Conservation (phyloP, 1,140 invertebrate species). For the Pseudomyrmex concolor region DNA sequence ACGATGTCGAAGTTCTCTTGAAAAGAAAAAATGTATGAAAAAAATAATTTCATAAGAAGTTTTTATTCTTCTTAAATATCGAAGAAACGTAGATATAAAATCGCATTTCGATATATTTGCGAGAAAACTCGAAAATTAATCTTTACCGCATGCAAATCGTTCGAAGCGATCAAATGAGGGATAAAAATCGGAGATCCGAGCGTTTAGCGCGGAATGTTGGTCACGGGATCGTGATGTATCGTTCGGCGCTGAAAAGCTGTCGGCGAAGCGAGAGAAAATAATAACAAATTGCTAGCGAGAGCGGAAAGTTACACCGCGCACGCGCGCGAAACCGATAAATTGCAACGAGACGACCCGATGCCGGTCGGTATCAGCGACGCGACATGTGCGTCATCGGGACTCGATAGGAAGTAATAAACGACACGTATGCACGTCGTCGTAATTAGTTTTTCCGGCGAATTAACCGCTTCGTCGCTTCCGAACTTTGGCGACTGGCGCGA, state of each 20-base stretch:
- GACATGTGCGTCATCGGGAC: constrained; percentile 31
- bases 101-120: background rate
- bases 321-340: constrained; percentile 41
- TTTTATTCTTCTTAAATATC: background rate
- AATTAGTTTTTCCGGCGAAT: constrained; percentile 51
- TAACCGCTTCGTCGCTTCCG: constrained; percentile 33
- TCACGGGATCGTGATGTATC: constrained; percentile 8
- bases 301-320: background rate
- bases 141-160: background rate
- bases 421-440: constrained; percentile 31
- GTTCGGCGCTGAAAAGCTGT: constrained; percentile 34
- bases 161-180: constrained; percentile 18
- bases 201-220: constrained; percentile 20
- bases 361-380: background rate
- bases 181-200: background rate
- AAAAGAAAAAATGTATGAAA: background rate
- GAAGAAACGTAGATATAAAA: background rate
- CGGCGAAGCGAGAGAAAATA: constrained; percentile 17
- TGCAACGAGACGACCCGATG: constrained; percentile 29
- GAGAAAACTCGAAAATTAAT: constrained; percentile 24
- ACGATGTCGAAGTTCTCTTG: background rate
- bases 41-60: no score
- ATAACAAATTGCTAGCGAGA: constrained; percentile 34
- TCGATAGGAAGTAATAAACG: constrained; percentile 47
- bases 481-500: constrained; percentile 8